Evolutionary conservation across 1,140 invertebrate genomes (phyloP).

Genomic region (Pseudachorutes palmiensis): DNA sequence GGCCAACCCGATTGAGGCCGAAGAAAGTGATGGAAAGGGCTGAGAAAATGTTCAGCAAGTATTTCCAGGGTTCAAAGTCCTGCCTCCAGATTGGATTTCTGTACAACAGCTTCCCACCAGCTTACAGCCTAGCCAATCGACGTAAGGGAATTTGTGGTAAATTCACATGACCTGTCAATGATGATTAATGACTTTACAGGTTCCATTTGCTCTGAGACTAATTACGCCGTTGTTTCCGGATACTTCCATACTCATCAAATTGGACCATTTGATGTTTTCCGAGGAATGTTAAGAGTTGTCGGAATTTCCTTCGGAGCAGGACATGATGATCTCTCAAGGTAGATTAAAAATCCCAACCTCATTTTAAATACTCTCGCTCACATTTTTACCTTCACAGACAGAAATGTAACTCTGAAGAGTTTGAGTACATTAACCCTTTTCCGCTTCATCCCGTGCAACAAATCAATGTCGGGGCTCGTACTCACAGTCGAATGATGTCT

Average conservation of each 20-base stretch:
- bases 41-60: neutral
- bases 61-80: neutral
- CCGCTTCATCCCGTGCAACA: neutral
- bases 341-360: neutral
- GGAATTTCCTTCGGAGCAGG: neutral
- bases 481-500: neutral
- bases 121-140: neutral
- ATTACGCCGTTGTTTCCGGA: neutral
- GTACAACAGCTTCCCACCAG: neutral
- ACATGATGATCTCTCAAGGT: neutral
- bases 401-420: neutral
- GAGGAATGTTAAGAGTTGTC: neutral
- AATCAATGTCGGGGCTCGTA: neutral
- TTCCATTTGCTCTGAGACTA: neutral
- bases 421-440: neutral
- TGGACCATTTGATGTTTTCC: neutral
- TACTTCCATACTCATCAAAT: neutral
- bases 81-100: neutral
- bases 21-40: neutral
- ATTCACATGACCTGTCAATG: neutral
- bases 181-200: too few relatives aligned
- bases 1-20: neutral
- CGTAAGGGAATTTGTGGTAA: neutral
- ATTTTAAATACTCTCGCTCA: neutral
- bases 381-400: neutral